Percentiles rank a stretch among this genome's conserved stretches.
Conservation (phyloP, 2,797 vertebrate species). For the Ciconia nigra region DNA sequence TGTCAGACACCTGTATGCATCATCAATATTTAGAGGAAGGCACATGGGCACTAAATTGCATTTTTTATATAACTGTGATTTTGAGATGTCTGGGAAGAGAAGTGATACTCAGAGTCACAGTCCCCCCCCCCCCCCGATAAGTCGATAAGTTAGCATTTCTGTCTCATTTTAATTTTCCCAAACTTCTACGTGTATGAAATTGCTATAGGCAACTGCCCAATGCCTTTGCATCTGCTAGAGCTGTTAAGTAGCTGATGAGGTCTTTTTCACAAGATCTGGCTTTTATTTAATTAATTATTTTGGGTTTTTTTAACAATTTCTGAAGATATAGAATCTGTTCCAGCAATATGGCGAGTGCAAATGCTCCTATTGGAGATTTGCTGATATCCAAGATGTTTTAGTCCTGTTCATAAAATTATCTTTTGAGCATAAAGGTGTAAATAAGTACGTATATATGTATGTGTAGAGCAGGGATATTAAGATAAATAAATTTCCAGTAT, state of each 20-base stretch:
- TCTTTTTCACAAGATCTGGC: constrained; percentile 55
- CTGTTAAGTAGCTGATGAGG: constrained; percentile 60
- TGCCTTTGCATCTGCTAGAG: constrained; percentile 53
- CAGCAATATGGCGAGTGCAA: constrained; percentile 52
- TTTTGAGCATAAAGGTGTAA: neutral
- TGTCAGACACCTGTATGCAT: neutral
- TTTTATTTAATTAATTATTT: constrained; percentile 36
- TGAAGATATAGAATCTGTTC: constrained; percentile 52
- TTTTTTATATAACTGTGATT: neutral
- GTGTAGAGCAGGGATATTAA: neutral
- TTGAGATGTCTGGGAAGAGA: constrained; percentile 18
- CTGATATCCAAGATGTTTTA: neutral
- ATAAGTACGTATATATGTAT: neutral
- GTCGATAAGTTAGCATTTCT: constrained; percentile 23
- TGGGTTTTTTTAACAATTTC: neutral
- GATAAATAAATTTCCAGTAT: neutral
- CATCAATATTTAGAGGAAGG: neutral
- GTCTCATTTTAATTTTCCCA: constrained; percentile 36
- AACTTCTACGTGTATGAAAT: constrained; percentile 42
- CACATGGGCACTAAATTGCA: neutral
- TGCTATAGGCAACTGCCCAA: constrained; percentile 53
- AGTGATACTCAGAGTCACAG: constrained; percentile 3
- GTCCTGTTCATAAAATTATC: neutral
- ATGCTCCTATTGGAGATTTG: constrained; percentile 8
- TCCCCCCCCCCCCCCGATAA: neutral